A percentile compares a stretch with the other conserved stretches of the same genome.
Conservation (phyloP, 2,113 vertebrate genomes). For the Capreolus pygargus region DNA sequence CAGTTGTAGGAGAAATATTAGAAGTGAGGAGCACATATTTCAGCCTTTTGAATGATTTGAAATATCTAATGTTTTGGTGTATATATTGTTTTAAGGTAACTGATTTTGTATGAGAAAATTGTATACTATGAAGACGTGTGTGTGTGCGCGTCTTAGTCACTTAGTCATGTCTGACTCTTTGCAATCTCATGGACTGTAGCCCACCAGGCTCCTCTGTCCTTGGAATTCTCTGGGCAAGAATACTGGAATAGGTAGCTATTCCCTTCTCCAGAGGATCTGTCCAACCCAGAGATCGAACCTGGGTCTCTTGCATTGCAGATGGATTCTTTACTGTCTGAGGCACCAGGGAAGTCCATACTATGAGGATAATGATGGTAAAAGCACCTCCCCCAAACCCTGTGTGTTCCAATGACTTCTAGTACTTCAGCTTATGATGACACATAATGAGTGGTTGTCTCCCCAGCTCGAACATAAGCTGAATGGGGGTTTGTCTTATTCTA, state of each 20-base stretch:
- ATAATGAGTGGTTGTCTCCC: too few relatives aligned
- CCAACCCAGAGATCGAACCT: background rate
- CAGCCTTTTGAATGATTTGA: background rate
- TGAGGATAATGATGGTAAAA: background rate
- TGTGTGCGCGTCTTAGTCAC: background rate
- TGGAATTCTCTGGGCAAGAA: background rate
- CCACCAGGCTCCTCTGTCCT: background rate
- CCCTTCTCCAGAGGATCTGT: background rate
- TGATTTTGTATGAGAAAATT: background rate
- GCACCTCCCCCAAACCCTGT: background rate
- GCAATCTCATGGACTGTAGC: background rate
- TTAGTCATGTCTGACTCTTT: background rate
- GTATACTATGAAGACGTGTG: background rate
- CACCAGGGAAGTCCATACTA: background rate
- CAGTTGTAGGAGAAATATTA: background rate
- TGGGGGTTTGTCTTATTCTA: background rate
- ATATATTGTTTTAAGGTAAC: background rate
- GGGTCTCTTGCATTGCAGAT: background rate
- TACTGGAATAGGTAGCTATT: background rate
- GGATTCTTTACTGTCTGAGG: background rate
- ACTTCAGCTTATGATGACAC: background rate
- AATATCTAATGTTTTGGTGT: background rate
- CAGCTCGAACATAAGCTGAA: background rate
- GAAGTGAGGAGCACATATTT: background rate
- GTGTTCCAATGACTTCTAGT: background rate